These are phyloP conservation scores for Rhombomys opimus DNA, from an alignment of 2,113 vertebrate species.

Conservation along the genomic window DNA sequence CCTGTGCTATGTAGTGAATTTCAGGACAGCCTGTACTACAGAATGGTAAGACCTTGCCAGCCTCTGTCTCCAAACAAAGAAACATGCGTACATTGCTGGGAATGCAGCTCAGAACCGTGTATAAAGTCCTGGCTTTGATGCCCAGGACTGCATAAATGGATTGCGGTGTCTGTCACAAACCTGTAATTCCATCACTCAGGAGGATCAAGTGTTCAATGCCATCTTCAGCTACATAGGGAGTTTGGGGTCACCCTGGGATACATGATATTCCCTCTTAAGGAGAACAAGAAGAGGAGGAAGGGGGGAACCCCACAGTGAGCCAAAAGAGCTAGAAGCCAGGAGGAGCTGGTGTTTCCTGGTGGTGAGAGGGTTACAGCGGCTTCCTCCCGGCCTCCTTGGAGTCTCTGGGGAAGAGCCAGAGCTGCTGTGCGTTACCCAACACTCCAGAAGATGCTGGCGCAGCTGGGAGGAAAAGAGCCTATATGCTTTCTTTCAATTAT, in stretches of 20 bases:
- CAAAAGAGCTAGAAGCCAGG: not conserved
- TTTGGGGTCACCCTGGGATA: not conserved
- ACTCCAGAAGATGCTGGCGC: conserved; percentile 52
- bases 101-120: not conserved
- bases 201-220: not conserved
- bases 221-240: not conserved
- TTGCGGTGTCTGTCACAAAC: not conserved
- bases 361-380: conserved; percentile 20
- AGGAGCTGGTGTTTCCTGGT: not conserved
- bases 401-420: conserved; percentile 58
- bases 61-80: not conserved
- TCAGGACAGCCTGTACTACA: not conserved
- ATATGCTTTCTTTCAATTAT: conserved; percentile 77
- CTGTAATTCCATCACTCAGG: not conserved
- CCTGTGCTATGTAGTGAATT: not conserved
- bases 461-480: conserved; percentile 20
- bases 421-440: conserved; percentile 75
- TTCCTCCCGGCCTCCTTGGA: conserved; percentile 40
- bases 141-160: not conserved
- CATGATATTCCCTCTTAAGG: not conserved
- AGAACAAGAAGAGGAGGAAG: not conserved
- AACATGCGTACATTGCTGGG: not conserved
- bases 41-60: not conserved
- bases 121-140: not conserved
- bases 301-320: not conserved